These are phyloP conservation scores for Notodonta ziczac DNA, from an alignment of 2,888 invertebrate species.

Conservation along the genomic window DNA sequence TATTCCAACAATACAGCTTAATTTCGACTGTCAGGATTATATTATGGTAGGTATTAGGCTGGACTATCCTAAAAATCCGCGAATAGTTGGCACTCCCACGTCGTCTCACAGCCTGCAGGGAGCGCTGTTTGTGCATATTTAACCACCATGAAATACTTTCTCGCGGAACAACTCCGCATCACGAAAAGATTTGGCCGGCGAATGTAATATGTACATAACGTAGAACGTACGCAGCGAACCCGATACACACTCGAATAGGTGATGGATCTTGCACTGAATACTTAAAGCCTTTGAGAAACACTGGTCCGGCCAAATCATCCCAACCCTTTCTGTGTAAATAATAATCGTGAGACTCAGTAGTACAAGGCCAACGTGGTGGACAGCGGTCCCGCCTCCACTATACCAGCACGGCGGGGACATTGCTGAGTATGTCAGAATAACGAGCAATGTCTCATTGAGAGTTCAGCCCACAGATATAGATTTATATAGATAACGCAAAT, in stretches of 20 bases:
- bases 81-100: neutral
- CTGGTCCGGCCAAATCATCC: neutral
- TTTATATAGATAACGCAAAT: no score
- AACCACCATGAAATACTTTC: conserved; percentile 22
- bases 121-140: conserved; percentile 21
- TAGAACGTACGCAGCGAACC: neutral
- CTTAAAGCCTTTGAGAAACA: neutral
- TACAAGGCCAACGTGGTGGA: no score
- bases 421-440: no score
- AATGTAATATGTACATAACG: conserved; percentile 15
- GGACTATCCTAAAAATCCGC: neutral
- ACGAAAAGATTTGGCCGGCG: conserved; percentile 18
- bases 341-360: no score
- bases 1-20: no score
- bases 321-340: neutral
- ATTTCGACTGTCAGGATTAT: neutral
- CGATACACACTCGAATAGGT: conserved; percentile 2
- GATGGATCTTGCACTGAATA: neutral
- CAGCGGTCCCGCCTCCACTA: no score
- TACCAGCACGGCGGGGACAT: no score
- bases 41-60: neutral
- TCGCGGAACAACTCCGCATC: conserved; percentile 14
- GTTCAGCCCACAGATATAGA: no score
- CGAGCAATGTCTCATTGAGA: no score
- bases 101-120: conserved; percentile 2